Conservation (phyloP, 2,888 invertebrate species). For the Rhaphigaster nebulosa region DNA sequence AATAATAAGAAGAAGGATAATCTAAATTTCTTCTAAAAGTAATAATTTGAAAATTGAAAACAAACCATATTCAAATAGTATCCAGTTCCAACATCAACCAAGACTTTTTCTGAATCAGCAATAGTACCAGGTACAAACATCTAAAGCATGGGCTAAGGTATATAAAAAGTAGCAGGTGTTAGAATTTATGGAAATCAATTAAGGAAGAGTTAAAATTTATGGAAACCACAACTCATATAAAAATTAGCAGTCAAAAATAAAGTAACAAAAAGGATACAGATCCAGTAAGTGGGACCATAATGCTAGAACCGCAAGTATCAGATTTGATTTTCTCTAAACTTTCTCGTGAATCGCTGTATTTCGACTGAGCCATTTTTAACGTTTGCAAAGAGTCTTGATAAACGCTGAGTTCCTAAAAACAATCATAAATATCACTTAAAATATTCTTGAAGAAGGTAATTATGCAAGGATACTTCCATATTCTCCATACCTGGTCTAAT, state of each 20-base stretch:
- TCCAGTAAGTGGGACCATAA: conserved; percentile 94
- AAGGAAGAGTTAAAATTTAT: not conserved
- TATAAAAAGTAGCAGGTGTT: not conserved
- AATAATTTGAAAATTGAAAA: conserved; percentile 58
- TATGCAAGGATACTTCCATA: conserved; percentile 4
- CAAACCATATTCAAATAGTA: conserved; percentile 94
- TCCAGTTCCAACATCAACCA: conserved; percentile 97
- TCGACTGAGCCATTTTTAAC: conserved; percentile 89
- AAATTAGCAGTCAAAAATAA: not conserved
- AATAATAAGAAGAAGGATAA: conserved; percentile 61
- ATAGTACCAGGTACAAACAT: conserved; percentile 97
- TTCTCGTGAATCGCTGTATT: conserved; percentile 90
- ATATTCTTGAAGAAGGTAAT: conserved; percentile 23
- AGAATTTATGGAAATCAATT: not conserved
- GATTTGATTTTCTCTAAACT: conserved; percentile 77
- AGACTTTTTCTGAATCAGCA: conserved; percentile 85
- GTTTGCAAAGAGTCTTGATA: conserved; percentile 92
- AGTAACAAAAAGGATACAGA: conserved; percentile 75
- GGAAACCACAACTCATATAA: not conserved
- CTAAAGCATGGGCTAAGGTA: conserved; percentile 67
- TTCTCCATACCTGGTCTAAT: conserved; percentile 81
- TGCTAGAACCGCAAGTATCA: conserved; percentile 80
- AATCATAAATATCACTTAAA: not conserved
- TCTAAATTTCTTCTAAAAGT: not conserved
- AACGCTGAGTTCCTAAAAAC: conserved; percentile 82